These are phyloP conservation scores for Halictus rubicundus DNA, from an alignment of 1,140 invertebrate species.

Conservation along the genomic window DNA sequence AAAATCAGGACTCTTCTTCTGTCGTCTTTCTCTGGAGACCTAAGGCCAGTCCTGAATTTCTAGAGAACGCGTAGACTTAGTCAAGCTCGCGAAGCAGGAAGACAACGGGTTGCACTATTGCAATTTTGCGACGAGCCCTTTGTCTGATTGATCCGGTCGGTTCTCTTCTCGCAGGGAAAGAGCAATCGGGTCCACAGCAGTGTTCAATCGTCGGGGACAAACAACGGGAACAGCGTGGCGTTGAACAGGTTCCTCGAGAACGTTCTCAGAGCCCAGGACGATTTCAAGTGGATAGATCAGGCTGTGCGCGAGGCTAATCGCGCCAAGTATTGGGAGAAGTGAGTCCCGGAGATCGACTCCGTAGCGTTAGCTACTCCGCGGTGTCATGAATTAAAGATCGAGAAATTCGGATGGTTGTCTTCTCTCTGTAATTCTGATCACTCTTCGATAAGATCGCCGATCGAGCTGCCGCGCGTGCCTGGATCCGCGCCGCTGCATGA, in stretches of 20 bases:
- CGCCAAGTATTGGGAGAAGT: conserved; percentile 19
- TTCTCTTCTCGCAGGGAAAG: background rate
- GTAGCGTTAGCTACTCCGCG: too few species aligned
- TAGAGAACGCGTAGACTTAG: too few species aligned
- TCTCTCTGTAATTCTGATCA: background rate
- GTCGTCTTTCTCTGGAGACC: too few species aligned
- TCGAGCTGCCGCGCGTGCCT: background rate
- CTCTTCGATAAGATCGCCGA: conserved; percentile 3
- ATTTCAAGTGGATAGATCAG: conserved; percentile 70
- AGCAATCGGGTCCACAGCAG: too few species aligned
- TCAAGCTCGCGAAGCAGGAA: background rate
- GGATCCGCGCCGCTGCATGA: conserved; percentile 5
- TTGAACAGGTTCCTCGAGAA: conserved; percentile 64
- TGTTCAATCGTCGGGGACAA: background rate
- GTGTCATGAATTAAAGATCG: background rate
- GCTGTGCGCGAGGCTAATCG: conserved; percentile 35
- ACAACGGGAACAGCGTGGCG: conserved; percentile 29
- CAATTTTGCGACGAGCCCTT: background rate
- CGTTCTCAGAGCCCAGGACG: conserved; percentile 61
- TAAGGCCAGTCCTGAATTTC: too few species aligned
- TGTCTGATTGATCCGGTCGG: too few species aligned
- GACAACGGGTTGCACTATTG: background rate
- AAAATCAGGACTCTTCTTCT: too few species aligned
- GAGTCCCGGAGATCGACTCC: conserved; percentile 12
- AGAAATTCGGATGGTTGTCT: background rate